Evolutionary conservation across 2,113 vertebrate genomes (phyloP).

Genomic region (Gallinago media): DNA sequence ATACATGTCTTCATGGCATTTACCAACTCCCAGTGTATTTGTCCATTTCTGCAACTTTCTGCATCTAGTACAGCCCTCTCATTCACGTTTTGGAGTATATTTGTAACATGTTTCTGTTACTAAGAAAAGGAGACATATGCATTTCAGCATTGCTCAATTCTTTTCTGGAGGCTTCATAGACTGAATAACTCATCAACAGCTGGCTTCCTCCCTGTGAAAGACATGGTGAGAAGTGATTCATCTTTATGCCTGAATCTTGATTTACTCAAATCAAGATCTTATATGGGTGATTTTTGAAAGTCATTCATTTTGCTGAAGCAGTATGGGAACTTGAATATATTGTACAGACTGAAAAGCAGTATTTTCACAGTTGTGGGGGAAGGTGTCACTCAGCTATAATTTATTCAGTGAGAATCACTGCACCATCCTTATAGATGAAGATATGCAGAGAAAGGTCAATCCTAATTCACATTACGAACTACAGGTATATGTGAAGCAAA

Average conservation of each 20-base stretch:
- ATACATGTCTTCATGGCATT: not conserved
- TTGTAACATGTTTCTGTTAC: not conserved
- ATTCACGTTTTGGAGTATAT: not conserved
- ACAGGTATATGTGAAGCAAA: not conserved
- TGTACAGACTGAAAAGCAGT: not conserved
- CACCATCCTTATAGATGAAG: not conserved
- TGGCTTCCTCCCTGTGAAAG: not conserved
- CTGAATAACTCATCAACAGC: not conserved
- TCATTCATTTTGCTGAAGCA: not conserved
- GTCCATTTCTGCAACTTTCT: not conserved
- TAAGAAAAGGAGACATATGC: not conserved
- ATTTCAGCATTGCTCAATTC: not conserved
- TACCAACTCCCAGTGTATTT: not conserved
- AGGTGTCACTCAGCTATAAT: not conserved
- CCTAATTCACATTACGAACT: not conserved
- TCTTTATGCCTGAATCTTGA: not conserved
- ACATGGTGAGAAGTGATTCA: not conserved
- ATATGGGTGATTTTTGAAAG: not conserved
- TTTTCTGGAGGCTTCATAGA: not conserved
- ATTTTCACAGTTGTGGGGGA: not conserved
- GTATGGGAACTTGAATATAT: not conserved
- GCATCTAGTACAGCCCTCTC: rapidly evolving
- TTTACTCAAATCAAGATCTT: not conserved
- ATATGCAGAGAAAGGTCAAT: not conserved
- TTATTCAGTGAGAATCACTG: not conserved